phyloP scores from a whole-genome alignment of 2,113 vertebrate genomes.

The Percopsis transmontana region DNA sequence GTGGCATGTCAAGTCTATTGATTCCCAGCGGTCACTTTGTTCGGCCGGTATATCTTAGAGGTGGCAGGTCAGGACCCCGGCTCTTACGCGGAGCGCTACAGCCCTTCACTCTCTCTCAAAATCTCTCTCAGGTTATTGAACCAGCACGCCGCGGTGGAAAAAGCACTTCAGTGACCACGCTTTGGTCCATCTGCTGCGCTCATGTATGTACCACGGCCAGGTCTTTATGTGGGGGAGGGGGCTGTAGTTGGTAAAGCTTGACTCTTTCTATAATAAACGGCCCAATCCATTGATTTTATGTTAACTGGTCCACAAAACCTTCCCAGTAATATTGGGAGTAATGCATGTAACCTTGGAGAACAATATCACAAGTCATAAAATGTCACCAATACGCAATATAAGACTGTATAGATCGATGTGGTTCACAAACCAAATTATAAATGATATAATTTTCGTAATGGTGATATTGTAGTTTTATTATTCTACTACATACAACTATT shows the following conservation, averaged over 20 bases:
- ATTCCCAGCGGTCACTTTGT: slow-evolving; percentile 41
- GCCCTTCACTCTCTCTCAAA: slow-evolving; percentile 71
- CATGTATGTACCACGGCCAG: neutral
- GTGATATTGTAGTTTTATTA: too few species aligned
- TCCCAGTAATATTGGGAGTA: too few species aligned
- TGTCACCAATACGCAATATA: too few species aligned
- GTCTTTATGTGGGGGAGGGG: neutral
- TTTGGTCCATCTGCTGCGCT: slow-evolving; percentile 60
- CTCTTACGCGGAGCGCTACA: slow-evolving; percentile 51
- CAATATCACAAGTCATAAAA: too few species aligned
- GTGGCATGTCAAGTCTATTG: slow-evolving; percentile 13
- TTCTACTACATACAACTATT: too few species aligned
- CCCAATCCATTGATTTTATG: neutral
- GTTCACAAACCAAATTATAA: too few species aligned
- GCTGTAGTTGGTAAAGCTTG: slow-evolving; percentile 13
- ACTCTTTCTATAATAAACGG: slow-evolving; percentile 25
- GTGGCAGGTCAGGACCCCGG: slow-evolving; percentile 71
- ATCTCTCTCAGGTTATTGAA: slow-evolving; percentile 73
- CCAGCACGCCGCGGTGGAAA: slow-evolving; percentile 63
- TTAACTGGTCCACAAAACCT: too few species aligned
- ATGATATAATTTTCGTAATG: too few species aligned
- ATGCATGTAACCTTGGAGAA: too few species aligned
- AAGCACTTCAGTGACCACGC: slow-evolving; percentile 66
- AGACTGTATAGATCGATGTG: too few species aligned
- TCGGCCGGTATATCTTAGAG: slow-evolving; percentile 54